These are phyloP conservation scores for Lasioglossum pauxillum DNA, from an alignment of 2,888 invertebrate species.

Conservation along the genomic window DNA sequence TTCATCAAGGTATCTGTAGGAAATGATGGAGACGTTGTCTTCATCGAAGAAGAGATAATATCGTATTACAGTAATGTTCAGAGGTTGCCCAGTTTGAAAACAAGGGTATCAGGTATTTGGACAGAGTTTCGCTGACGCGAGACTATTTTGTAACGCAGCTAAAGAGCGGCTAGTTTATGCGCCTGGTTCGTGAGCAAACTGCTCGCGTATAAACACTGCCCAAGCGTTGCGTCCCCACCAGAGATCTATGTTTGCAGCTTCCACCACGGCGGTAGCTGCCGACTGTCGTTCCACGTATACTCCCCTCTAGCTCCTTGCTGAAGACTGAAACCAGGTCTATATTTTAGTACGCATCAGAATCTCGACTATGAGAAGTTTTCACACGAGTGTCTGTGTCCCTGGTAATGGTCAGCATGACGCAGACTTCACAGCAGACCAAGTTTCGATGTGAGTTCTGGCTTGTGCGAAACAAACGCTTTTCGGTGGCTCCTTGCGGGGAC, in stretches of 20 bases:
- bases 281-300: slow-evolving; percentile 27
- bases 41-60: not conserved
- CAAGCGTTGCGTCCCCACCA: slow-evolving; percentile 54
- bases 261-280: slow-evolving; percentile 56
- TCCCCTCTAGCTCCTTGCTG: slow-evolving; percentile 51
- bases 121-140: not conserved
- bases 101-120: not conserved
- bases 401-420: slow-evolving; percentile 67
- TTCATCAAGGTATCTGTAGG: not conserved
- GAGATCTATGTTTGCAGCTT: slow-evolving; percentile 62
- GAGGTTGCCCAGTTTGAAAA: not conserved
- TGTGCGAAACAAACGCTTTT: not conserved
- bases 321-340: slow-evolving; percentile 78
- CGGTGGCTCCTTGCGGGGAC: not conserved
- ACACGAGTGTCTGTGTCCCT: slow-evolving; percentile 44
- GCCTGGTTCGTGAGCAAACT: slow-evolving; percentile 20
- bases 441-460: slow-evolving; percentile 77
- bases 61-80: not conserved
- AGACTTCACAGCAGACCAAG: slow-evolving; percentile 76
- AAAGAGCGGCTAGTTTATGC: slow-evolving; percentile 42
- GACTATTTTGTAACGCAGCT: slow-evolving; percentile 35
- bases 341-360: slow-evolving; percentile 79
- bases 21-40: not conserved
- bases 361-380: slow-evolving; percentile 75
- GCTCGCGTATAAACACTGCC: slow-evolving; percentile 27